Conservation (phyloP, 2,888 invertebrate species). For the Torymus auratus region DNA sequence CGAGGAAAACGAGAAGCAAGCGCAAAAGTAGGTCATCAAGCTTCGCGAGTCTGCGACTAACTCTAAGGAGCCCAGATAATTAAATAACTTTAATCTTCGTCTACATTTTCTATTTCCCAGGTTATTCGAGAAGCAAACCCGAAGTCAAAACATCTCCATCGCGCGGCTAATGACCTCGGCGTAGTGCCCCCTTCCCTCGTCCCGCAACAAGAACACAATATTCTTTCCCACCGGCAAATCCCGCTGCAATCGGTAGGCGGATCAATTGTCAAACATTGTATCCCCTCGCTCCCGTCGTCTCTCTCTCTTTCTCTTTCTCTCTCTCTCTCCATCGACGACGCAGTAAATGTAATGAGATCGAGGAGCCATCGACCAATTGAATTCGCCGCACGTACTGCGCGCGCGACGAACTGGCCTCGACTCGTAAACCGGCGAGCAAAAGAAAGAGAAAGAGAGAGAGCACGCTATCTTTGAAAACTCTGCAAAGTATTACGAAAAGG, state of each 20-base stretch:
- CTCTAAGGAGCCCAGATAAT: no score
- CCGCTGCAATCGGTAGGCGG: constrained; percentile 10
- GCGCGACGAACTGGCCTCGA: constrained; percentile 11
- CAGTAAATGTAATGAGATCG: constrained; percentile 54
- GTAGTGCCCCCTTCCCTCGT: no score
- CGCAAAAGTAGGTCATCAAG: no score
- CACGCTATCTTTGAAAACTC: constrained; percentile 44
- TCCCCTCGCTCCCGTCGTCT: not conserved
- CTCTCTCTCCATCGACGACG: constrained; percentile 18
- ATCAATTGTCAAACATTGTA: constrained; percentile 32
- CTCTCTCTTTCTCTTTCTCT: not conserved
- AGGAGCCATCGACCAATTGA: constrained; percentile 37
- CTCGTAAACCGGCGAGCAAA: constrained; percentile 16
- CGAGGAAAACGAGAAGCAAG: no score
- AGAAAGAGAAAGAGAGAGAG: constrained; percentile 4
- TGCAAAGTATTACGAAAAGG: constrained; percentile 33
- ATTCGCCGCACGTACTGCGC: constrained; percentile 50
- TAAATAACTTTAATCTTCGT: no score
- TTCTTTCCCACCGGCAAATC: not conserved
- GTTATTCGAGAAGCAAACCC: not conserved
- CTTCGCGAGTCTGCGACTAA: no score
- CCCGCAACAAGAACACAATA: not conserved
- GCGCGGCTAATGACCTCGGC: no score
- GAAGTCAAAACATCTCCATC: no score
- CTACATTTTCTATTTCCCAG: no score